Percentiles rank a stretch among this genome's conserved stretches.
Evolutionary conservation across 2,888 invertebrate genomes (phyloP).

Genomic region (Caenorhabditis sinica): DNA sequence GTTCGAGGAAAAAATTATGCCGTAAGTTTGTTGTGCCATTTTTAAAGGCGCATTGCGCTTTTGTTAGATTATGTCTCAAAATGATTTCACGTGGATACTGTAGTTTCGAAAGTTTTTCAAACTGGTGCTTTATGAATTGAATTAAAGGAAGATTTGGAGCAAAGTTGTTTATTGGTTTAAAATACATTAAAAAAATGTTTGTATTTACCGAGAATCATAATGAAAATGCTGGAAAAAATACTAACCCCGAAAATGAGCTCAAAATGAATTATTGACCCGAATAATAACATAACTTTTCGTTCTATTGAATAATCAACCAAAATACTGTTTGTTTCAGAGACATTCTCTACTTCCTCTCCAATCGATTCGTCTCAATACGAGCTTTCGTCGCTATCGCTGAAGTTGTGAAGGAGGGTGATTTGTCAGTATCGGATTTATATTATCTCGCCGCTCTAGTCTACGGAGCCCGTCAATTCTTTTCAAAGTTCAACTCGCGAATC

Average conservation of each 20-base stretch:
- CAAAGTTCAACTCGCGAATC: conserved; percentile 22
- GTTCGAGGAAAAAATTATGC: conserved; percentile 22
- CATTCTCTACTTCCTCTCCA: neutral
- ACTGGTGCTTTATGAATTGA: no score
- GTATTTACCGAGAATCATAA: no score
- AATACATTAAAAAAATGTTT: no score
- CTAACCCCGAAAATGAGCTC: no score
- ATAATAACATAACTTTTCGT: no score
- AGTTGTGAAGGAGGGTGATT: neutral
- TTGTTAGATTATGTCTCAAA: no score
- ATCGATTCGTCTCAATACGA: conserved; percentile 16
- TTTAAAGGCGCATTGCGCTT: neutral
- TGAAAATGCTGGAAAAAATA: no score
- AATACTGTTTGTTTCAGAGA: conserved; percentile 10
- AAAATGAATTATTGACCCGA: no score
- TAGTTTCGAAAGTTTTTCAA: neutral
- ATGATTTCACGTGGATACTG: neutral
- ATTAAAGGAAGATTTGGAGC: no score
- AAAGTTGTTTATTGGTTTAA: no score
- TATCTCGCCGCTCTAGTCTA: conserved; percentile 40
- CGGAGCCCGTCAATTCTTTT: conserved; percentile 19
- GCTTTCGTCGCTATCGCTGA: conserved; percentile 33
- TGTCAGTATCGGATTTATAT: conserved; percentile 16
- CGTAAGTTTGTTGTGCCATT: conserved; percentile 14
- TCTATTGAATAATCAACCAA: neutral